Evolutionary conservation across 2,113 vertebrate species (phyloP), one percentile per base, ranked within the genome.

Genomic region (Ciconia maguari): DNA sequence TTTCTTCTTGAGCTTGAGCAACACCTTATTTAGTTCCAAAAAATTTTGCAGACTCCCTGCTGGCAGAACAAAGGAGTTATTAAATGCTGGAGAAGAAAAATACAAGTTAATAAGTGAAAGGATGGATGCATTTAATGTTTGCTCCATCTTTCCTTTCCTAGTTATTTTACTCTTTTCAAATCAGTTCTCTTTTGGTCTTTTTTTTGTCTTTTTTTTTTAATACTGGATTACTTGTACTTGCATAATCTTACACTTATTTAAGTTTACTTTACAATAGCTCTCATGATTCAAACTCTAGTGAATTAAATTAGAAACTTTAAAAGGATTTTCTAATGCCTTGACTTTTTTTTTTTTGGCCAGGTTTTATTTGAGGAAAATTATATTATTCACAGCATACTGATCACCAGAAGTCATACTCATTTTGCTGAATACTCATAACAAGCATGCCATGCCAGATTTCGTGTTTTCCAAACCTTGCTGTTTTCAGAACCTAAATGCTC

Each of bases 401-500:
- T 41, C 58, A 77, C 36, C 26, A 84, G 69, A 46, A 89, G 6
- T 22, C 4, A 5, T 34, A 66, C 1, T 42, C 3, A 32, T 64
- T 86, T 86, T 75, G 9, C 18, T 84, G 38, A 78, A 68, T 54
- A 52, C 20, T 71, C 24, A 26, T 24, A 77, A 44, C 16, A 64
- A 69, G 5, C 27, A 62, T 66, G 29, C 21, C 25, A 16, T 54
- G 17, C 3, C 32, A 41, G 49, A 36, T 86, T 66, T 85, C 10
- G 38, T 36, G 24, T 41, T 86, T 93, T 78, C 60, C 41, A 54
- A 61, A 57, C 21, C 75, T 89, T 51, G 3, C 5, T 80, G 5
- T 89, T 94, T 96, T 91, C 69, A 83, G 55, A 90, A 94, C 34
- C 83, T 89, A 74, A 80, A 87, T 82, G 16, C 1, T 72, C 87